These are phyloP conservation scores for Eupithecia tripunctaria DNA, from an alignment of 2,888 invertebrate genomes.

Conservation along the genomic window DNA sequence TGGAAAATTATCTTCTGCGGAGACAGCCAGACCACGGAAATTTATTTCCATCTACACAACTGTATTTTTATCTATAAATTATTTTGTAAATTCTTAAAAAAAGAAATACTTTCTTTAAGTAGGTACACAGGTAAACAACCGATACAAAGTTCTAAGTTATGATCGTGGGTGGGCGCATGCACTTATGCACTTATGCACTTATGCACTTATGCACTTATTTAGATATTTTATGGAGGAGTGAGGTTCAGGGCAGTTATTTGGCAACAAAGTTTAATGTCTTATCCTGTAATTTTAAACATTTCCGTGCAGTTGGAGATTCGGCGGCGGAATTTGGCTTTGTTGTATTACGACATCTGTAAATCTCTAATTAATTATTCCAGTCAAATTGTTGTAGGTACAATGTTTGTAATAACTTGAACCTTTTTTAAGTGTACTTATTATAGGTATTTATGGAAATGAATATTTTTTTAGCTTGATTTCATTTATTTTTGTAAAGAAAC, in stretches of 20 bases:
- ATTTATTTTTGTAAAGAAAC: no score
- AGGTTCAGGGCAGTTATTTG: constrained; percentile 17
- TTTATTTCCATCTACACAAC: no score
- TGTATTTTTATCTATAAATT: no score
- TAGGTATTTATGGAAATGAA: no score
- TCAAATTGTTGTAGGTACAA: no score
- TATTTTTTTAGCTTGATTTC: no score
- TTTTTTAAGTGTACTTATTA: no score
- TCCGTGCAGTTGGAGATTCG: background rate
- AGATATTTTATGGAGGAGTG: constrained; percentile 23
- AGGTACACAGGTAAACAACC: constrained; percentile 12
- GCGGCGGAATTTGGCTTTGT: constrained; percentile 1
- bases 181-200: constrained; percentile 22
- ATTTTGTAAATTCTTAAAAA: no score
- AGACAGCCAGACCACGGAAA: no score
- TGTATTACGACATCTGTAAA: background rate
- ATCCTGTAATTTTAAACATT: constrained; percentile 1
- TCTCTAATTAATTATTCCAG: no score
- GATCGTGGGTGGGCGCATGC: constrained; percentile 37
- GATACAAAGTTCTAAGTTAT: constrained; percentile 44
- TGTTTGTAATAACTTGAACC: no score
- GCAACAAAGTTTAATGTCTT: constrained; percentile 19
- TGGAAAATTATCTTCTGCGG: no score
- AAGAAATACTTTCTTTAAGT: background rate
- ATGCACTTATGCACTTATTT: constrained; percentile 21